A percentile compares a stretch with the other conserved stretches of the same genome.
phyloP scores from a whole-genome alignment of 2,797 vertebrate genomes.

The Peromyscus eremicus region DNA sequence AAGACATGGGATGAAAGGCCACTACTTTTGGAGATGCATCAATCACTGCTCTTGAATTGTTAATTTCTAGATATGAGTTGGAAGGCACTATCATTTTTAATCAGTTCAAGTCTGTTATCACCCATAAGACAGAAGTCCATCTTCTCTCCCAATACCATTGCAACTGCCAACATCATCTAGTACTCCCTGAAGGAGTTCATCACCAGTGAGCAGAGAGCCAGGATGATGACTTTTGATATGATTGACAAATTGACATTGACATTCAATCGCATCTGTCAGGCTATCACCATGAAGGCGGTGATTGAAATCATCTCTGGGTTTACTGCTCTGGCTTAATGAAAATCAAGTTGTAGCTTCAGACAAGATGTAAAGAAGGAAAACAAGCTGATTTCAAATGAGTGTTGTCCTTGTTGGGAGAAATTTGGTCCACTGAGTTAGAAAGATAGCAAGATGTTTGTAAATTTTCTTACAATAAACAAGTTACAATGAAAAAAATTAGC shows the following conservation, averaged over 20 bases:
- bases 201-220: constrained; percentile 97
- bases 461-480: constrained; percentile 92
- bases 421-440: constrained; percentile 84
- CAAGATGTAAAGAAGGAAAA: constrained; percentile 87
- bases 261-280: constrained; percentile 97
- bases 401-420: constrained; percentile 82
- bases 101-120: constrained; percentile 97
- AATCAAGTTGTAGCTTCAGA: constrained; percentile 83
- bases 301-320: constrained; percentile 99
- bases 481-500: constrained; percentile 74
- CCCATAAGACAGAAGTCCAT: constrained; percentile 95
- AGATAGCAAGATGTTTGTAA: constrained; percentile 94
- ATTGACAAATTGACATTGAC: constrained; percentile 98
- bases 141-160: constrained; percentile 92
- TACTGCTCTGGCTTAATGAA: constrained; percentile 92
- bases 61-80: constrained; percentile 96
- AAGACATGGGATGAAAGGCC: constrained; percentile 95
- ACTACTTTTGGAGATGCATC: constrained; percentile 95
- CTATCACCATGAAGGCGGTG: constrained; percentile 98
- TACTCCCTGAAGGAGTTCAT: constrained; percentile 94
- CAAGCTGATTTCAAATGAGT: constrained; percentile 79
- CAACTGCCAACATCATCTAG: constrained; percentile 94
- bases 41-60: constrained; percentile 91
- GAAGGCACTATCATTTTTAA: constrained; percentile 96
- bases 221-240: constrained; percentile 98